Percentiles rank a stretch among this genome's conserved stretches.
Conservation (phyloP, 2,797 vertebrate genomes). For the Enteromius fasciolatus region DNA sequence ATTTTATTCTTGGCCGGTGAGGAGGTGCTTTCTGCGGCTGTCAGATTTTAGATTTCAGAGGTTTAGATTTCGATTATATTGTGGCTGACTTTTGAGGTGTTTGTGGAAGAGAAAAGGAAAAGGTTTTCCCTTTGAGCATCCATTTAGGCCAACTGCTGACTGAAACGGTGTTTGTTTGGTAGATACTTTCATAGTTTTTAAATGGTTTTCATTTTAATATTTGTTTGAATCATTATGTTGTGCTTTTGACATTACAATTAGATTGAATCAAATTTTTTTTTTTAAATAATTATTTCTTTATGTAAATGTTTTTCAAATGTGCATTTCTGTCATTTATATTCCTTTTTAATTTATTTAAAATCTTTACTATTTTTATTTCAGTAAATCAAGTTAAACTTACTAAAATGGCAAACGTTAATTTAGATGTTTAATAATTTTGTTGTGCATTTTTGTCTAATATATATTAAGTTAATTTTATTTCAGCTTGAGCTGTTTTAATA, state of each 20-base stretch:
- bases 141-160: background rate
- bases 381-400: too few relatives aligned
- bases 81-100: background rate
- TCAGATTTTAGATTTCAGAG: background rate
- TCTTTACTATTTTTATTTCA: background rate
- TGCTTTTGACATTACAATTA: background rate
- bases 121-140: background rate
- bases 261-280: background rate
- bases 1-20: background rate
- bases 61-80: background rate
- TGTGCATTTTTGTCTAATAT: background rate
- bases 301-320: too few relatives aligned
- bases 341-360: background rate
- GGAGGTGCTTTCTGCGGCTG: background rate
- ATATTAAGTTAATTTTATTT: background rate
- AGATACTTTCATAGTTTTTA: background rate
- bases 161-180: background rate
- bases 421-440: too few relatives aligned
- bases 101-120: background rate
- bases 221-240: background rate
- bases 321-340: background rate
- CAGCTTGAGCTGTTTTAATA: background rate
- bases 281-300: background rate
- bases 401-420: too few relatives aligned
- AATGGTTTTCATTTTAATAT: background rate